phyloP scores from a whole-genome alignment of 2,888 invertebrate species.

The Torymus aiolomorphi region DNA sequence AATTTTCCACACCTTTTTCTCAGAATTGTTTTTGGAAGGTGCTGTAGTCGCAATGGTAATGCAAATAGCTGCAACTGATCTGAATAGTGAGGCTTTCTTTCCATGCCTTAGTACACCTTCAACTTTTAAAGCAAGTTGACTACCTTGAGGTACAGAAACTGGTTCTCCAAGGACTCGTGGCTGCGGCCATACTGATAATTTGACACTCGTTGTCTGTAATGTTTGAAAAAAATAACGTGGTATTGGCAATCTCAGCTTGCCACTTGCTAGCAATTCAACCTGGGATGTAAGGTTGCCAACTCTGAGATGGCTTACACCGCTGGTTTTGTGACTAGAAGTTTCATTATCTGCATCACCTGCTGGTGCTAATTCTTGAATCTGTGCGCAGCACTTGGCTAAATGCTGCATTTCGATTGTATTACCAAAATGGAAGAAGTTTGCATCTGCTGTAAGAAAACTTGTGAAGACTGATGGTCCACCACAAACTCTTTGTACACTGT shows the following conservation, averaged over 20 bases:
- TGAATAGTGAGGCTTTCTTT: constrained; percentile 81
- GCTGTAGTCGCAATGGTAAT: constrained; percentile 81
- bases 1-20: constrained; percentile 66
- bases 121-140: constrained; percentile 92
- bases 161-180: constrained; percentile 88
- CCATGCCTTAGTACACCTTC: constrained; percentile 93
- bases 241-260: constrained; percentile 78
- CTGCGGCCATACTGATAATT: constrained; percentile 88
- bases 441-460: background rate
- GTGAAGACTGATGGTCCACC: constrained; percentile 65
- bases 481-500: constrained; percentile 85
- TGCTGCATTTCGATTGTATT: constrained; percentile 72
- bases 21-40: constrained; percentile 77
- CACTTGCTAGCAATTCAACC: constrained; percentile 76
- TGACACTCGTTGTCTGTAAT: constrained; percentile 88
- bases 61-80: constrained; percentile 84
- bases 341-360: constrained; percentile 71
- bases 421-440: constrained; percentile 67
- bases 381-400: constrained; percentile 69
- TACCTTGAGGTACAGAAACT: constrained; percentile 88
- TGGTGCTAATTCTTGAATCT: constrained; percentile 72
- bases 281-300: constrained; percentile 79
- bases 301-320: constrained; percentile 70
- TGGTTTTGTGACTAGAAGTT: constrained; percentile 67
- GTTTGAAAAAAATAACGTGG: constrained; percentile 91